These are phyloP conservation scores for Cynopterus brachyotis DNA, from an alignment of 2,113 vertebrate species.

Conservation along the genomic window DNA sequence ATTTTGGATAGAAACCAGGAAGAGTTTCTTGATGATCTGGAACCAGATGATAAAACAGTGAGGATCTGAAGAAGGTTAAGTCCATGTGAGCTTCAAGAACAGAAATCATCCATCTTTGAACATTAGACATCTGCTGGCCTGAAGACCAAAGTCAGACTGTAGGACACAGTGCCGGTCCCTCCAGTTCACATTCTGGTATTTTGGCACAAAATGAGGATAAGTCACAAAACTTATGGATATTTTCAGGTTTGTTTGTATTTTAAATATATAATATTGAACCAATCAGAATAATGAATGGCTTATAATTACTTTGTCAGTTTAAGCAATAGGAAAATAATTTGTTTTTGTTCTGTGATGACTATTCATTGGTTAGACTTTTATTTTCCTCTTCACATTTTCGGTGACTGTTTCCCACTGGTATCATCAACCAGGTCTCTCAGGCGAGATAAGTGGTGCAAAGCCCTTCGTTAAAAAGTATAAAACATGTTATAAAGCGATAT, in stretches of 20 bases:
- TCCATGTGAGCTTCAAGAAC: background rate
- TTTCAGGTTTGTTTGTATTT: conserved; percentile 33
- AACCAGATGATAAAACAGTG: background rate
- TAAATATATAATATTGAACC: background rate
- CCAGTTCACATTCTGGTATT: background rate
- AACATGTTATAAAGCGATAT: conserved; percentile 33
- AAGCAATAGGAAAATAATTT: conserved; percentile 30
- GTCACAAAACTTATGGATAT: background rate
- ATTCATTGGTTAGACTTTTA: conserved; percentile 43
- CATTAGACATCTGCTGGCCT: background rate
- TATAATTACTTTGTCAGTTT: conserved; percentile 19
- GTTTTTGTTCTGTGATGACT: background rate
- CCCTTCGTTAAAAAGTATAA: conserved; percentile 78
- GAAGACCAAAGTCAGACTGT: background rate
- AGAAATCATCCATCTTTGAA: background rate
- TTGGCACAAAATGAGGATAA: background rate
- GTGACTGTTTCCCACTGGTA: conserved; percentile 59
- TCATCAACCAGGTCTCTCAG: conserved; percentile 86
- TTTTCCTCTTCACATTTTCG: conserved; percentile 58
- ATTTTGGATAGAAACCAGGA: background rate
- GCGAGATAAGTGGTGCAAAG: conserved; percentile 85
- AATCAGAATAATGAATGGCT: background rate
- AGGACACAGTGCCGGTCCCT: background rate
- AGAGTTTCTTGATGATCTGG: background rate
- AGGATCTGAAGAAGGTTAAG: background rate